These are phyloP conservation scores for Hylaea fasciaria DNA, from an alignment of 2,888 invertebrate genomes.

Conservation along the genomic window DNA sequence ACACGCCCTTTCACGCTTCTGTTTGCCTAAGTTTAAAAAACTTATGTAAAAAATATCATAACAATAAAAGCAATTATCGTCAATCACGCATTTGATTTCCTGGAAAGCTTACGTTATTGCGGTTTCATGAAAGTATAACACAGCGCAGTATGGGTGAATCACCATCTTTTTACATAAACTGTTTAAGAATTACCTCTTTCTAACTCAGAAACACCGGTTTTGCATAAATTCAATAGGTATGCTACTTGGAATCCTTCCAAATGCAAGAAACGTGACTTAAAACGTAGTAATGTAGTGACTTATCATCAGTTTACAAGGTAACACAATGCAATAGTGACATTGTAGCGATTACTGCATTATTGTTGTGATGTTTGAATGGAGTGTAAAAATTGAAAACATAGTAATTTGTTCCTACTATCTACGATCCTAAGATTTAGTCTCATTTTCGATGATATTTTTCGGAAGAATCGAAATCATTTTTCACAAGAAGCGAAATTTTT, in stretches of 20 bases:
- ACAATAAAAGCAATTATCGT: too few species aligned
- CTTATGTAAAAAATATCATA: too few species aligned
- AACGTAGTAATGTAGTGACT: conserved; percentile 23
- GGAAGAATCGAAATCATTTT: too few species aligned
- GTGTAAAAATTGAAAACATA: background rate
- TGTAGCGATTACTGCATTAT: conserved; percentile 2
- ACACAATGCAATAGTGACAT: conserved; percentile 22
- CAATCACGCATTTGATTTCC: too few species aligned
- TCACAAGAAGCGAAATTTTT: too few species aligned
- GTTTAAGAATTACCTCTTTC: conserved; percentile 11
- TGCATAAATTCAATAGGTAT: conserved; percentile 23
- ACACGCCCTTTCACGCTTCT: too few species aligned
- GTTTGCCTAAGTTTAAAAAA: too few species aligned
- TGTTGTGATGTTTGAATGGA: background rate
- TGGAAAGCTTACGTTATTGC: too few species aligned
- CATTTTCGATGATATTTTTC: too few species aligned
- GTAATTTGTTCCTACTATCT: too few species aligned
- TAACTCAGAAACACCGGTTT: conserved; percentile 21
- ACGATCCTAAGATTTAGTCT: background rate
- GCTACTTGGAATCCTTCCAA: conserved; percentile 31
- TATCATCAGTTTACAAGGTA: conserved; percentile 31
- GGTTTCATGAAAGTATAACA: too few species aligned
- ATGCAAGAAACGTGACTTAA: conserved; percentile 36
- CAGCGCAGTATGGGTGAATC: too few species aligned
- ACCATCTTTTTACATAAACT: background rate